Conservation (phyloP, 92 coral and sea anemone genomes). For the Zoanthus sansibaricus region DNA sequence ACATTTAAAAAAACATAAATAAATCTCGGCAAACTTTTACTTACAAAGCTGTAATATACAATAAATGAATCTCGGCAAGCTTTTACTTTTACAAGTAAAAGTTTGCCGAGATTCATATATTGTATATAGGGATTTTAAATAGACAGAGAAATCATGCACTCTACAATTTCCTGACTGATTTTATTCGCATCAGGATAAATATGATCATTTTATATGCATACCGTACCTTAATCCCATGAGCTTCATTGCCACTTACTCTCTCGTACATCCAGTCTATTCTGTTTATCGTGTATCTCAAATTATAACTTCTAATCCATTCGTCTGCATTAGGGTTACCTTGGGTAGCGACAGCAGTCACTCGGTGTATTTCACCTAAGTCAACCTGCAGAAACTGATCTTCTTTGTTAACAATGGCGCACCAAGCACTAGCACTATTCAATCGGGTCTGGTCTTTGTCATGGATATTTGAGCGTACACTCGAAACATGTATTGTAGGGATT, state of each 20-base stretch:
- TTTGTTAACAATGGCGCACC: conserved; percentile 9
- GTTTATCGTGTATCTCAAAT: conserved; percentile 5
- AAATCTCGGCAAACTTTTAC: too few species aligned
- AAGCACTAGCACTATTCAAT: background rate
- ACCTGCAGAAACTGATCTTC: background rate
- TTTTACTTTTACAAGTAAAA: too few species aligned
- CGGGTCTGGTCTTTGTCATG: background rate
- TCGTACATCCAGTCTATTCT: conserved; percentile 10
- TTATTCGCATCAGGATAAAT: too few species aligned
- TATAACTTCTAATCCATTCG: conserved; percentile 10
- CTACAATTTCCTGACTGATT: too few species aligned
- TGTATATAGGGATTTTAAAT: too few species aligned
- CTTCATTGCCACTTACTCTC: background rate
- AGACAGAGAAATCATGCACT: too few species aligned
- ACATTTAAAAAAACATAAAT: too few species aligned
- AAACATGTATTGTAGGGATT: background rate
- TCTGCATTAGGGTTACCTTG: conserved; percentile 33
- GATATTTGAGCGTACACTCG: background rate
- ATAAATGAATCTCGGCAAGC: too few species aligned
- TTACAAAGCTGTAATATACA: too few species aligned
- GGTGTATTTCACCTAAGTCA: conserved; percentile 14
- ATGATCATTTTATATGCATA: background rate
- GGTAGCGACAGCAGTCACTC: conserved; percentile 1
- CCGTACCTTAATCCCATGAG: background rate
- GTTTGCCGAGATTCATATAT: too few species aligned